phyloP scores from a whole-genome alignment of 2,888 invertebrate genomes.

The Drosophila mimetica region DNA sequence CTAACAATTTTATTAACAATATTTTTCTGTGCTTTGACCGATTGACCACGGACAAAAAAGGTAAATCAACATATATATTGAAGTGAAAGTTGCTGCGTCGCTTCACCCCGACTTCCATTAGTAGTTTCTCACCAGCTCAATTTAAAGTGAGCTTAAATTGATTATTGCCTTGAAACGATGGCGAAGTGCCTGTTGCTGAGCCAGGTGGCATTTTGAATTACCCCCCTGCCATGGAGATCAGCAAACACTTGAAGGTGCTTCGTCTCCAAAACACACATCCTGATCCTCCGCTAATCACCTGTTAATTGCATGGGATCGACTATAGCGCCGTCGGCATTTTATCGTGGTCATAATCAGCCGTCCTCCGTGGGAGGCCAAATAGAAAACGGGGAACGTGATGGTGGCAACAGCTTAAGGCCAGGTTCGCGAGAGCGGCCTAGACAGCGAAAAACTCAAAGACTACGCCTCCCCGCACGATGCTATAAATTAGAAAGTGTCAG shows the following conservation, averaged over 20 bases:
- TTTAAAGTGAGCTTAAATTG: not conserved
- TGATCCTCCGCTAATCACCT: slow-evolving; percentile 40
- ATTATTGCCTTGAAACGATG: slow-evolving; percentile 7
- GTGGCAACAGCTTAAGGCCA: not conserved
- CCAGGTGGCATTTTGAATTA: slow-evolving; percentile 29
- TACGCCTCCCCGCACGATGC: slow-evolving; percentile 43
- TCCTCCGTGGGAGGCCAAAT: not conserved
- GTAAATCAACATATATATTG: no score
- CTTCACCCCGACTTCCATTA: no score
- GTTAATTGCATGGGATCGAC: slow-evolving; percentile 22
- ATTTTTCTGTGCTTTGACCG: no score
- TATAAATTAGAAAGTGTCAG: slow-evolving; percentile 82
- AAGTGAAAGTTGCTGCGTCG: no score
- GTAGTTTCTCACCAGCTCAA: no score
- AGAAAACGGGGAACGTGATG: no score
- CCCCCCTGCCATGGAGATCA: slow-evolving; percentile 24
- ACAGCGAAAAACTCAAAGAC: slow-evolving; percentile 45
- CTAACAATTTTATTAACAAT: no score
- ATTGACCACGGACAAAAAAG: no score
- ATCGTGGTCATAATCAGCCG: slow-evolving; percentile 39
- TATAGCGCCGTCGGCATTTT: slow-evolving; percentile 32
- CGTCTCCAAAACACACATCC: not conserved
- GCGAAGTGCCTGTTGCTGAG: slow-evolving; percentile 19
- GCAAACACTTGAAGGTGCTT: slow-evolving; percentile 19
- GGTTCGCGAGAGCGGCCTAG: slow-evolving; percentile 37